Base-by-base conservation (phyloP, 2,888 invertebrate genomes). In the Ectemnius cavifrons region DNA sequence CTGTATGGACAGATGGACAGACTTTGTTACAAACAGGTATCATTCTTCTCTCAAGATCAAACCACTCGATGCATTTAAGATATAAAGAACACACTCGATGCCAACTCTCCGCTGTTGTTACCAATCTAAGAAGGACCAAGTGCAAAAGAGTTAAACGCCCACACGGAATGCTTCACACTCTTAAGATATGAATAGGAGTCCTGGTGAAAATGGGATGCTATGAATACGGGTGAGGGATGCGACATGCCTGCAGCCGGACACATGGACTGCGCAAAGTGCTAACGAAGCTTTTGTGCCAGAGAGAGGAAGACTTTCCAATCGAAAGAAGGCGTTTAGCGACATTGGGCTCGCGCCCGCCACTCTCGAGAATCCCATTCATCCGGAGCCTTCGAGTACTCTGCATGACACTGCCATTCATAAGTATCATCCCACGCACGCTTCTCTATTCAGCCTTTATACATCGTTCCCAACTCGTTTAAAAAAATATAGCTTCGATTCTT, bases 1-100 rank as follows among this genome's bases (percentile, higher is more conserved):
- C 95, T 95, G 89, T 20, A 89, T 13, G 57, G 11, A 23, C 0
- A 67, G 20, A 16, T 11, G 20, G 1, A 27, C 11, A 14, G 5
- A 14, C 5, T 52, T 16, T 14, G 52, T 52, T 52, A 16, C 47
- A 6, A 52, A 52, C 37, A 37, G 8, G 6, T 37, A 37, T 37
- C 37, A 37, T 11, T 37, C 37, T 23, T 23, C 3, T 23, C 23
- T 23, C 3, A 23, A 14, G 5, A 52, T 16, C 52, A 52, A 52
- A 52, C 8, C 52, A 52, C n/a, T 52, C 45, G 2, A 13, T 11
- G 4, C 27, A 60, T 37, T 37, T 37, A 37, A 11, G 6, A 52
- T 13, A 52, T 5, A 18, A 27, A 61, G 60, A 13, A 60, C 46
- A 45, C 37, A 46, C 45, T 56, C 73, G 75, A 75, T 74, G 75